Conservation (phyloP, 2,113 vertebrate species). For the Bufo gargarizans region DNA sequence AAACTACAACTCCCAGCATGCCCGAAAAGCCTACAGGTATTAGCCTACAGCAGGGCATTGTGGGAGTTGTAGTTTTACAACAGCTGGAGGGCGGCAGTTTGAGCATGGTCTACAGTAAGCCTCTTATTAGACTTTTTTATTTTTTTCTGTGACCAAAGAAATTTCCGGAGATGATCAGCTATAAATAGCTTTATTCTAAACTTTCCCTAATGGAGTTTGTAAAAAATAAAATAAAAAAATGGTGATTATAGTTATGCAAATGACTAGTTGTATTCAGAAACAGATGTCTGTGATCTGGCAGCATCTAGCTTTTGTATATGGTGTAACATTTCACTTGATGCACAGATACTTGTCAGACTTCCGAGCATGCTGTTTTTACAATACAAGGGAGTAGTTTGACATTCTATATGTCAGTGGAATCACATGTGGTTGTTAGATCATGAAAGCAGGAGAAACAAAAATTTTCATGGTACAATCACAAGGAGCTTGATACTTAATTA, state of each 20-base stretch:
- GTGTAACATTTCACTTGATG: slow-evolving; percentile 5
- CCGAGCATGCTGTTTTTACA: slow-evolving; percentile 6
- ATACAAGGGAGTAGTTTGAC: background rate
- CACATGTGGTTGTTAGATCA: background rate
- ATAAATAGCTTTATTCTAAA: background rate
- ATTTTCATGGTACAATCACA: slow-evolving; percentile 10
- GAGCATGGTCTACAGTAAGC: no score
- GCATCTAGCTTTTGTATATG: background rate
- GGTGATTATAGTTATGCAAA: slow-evolving; percentile 36
- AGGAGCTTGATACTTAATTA: background rate
- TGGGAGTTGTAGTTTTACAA: no score
- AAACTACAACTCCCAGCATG: no score
- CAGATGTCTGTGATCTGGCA: slow-evolving; percentile 35
- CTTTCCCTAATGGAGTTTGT: background rate
- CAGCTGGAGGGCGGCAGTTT: no score
- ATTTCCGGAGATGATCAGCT: background rate
- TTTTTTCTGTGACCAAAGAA: background rate
- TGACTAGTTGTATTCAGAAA: slow-evolving; percentile 7
- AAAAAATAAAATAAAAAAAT: slow-evolving; percentile 21
- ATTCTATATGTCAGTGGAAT: background rate
- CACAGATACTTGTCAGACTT: slow-evolving; percentile 18
- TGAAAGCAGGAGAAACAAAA: background rate
- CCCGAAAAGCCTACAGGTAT: no score
- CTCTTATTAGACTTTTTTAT: background rate
- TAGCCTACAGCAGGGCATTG: no score